These are phyloP conservation scores for Agrochola lychnidis DNA, from an alignment of 2,888 invertebrate species.

Conservation along the genomic window DNA sequence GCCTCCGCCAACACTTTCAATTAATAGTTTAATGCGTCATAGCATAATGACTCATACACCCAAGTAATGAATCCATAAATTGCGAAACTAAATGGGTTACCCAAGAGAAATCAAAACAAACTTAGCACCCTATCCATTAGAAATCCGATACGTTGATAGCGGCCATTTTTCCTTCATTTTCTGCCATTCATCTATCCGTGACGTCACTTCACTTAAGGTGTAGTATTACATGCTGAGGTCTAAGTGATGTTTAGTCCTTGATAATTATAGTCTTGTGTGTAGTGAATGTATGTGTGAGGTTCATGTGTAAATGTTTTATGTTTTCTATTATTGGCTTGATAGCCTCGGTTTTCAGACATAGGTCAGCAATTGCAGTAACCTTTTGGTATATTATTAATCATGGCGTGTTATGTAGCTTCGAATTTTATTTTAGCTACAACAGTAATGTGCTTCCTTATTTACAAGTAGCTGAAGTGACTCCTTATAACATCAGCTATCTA, in stretches of 20 bases:
- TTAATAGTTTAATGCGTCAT: constrained; percentile 7
- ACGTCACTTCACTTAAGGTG: constrained; percentile 78
- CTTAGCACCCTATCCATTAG: constrained; percentile 76
- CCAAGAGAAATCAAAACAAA: constrained; percentile 64
- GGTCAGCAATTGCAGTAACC: not conserved
- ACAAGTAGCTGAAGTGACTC: not conserved
- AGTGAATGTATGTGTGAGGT: not conserved
- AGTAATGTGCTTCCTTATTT: not conserved
- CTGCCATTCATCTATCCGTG: constrained; percentile 66
- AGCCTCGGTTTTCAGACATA: not conserved
- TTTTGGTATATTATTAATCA: not conserved
- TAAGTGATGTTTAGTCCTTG: constrained; percentile 42
- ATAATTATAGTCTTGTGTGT: constrained; percentile 25
- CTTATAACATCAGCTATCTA: too few species aligned
- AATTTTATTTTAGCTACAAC: not conserved
- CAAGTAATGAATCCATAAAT: constrained; percentile 48
- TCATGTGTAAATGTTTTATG: too few species aligned
- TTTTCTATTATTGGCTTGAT: too few species aligned
- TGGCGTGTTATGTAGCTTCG: not conserved
- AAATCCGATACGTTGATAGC: constrained; percentile 71
- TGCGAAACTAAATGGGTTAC: constrained; percentile 43
- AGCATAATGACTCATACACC: constrained; percentile 9
- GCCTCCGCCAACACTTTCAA: not conserved
- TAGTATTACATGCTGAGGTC: constrained; percentile 69
- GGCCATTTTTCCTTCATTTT: constrained; percentile 63